Base-by-base conservation (phyloP, 1,140 invertebrate species). In the Micrasema longulum region DNA sequence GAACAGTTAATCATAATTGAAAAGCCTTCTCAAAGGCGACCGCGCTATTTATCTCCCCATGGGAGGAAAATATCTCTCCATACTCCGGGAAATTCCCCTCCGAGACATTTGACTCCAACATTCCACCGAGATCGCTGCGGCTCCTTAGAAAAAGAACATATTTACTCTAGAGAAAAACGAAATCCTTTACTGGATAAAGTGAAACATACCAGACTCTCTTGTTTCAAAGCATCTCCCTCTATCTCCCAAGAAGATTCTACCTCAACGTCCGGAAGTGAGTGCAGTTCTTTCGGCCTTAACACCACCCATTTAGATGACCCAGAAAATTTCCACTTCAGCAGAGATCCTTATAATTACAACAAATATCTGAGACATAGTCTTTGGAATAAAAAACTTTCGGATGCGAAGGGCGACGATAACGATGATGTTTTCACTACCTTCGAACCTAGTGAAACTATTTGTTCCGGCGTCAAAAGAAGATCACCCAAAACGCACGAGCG, bases 111-210 rank as follows among this genome's bases (percentile, higher is more conserved):
- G 74, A 81, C 81, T 14, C 83, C 83, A 77, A 31, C 78, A 78
- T 26, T 74, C 69, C 23, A 70, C 71, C 57, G 64, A 38, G 77
- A 68, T 43, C 7, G 78, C 76, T 78, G 87, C 78, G 78, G 85
- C 80, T 79, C 84, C 79, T 76, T 83, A 67, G 84, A 84, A 80
- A 80, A 85, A 82, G 79, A 87, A 77, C 43, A 52, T 35, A 11
- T 65, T 26, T 84, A 84, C 75, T 79, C 82, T 71, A 83, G 87
- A 76, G 90, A 92, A 79, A 91, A 89, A 77, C 82, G 88, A 47
- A 91, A 91, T 77, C 90, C 90, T 1, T 83, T 92, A 41, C 82
- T 91, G 20, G 90, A 92, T 70, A 87, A 88, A 76, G 90, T 92
- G 1, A 91, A 91, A 78, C 91, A 90, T 76, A 91, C 90, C 7